A percentile compares a stretch with the other conserved stretches of the same genome.
Conservation (phyloP, 92 coral and sea anemone species). For the Pocillopora grandis region DNA sequence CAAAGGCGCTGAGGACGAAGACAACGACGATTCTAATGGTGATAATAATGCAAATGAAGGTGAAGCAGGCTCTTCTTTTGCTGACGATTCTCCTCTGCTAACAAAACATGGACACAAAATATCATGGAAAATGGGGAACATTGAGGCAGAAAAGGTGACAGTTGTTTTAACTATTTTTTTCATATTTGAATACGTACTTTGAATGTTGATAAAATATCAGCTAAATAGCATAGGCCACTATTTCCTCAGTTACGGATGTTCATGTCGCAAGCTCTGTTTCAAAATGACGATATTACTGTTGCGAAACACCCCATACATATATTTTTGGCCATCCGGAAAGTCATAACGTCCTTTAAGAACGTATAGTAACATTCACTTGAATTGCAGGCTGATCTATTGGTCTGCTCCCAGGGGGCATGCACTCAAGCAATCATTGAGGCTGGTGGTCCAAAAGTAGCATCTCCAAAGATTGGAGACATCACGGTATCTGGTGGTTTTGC, state of each 20-base stretch:
- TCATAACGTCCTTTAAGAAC: too few species aligned
- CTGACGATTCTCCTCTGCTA: background rate
- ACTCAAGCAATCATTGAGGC: conserved; percentile 37
- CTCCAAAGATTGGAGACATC: conserved; percentile 41
- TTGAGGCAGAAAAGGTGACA: conserved; percentile 61
- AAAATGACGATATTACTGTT: too few species aligned
- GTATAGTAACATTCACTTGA: background rate
- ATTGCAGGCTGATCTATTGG: conserved; percentile 30
- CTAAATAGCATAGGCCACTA: too few species aligned
- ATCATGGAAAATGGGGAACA: conserved; percentile 77
- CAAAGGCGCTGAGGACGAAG: too few species aligned
- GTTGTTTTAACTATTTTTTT: background rate
- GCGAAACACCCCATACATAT: too few species aligned
- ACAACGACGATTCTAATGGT: background rate
- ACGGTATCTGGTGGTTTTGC: conserved; percentile 41
- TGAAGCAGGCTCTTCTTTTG: background rate
- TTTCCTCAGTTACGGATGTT: too few species aligned
- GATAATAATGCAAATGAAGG: background rate
- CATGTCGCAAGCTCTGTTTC: too few species aligned
- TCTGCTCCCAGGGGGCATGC: conserved; percentile 44
- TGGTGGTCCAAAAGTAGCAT: conserved; percentile 38
- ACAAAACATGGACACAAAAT: conserved; percentile 29
- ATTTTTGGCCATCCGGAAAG: too few species aligned
- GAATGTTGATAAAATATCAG: too few species aligned
- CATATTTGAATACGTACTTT: too few species aligned